These are phyloP conservation scores for Peromyscus maniculatus DNA, from an alignment of 2,113 vertebrate genomes.

Conservation along the genomic window DNA sequence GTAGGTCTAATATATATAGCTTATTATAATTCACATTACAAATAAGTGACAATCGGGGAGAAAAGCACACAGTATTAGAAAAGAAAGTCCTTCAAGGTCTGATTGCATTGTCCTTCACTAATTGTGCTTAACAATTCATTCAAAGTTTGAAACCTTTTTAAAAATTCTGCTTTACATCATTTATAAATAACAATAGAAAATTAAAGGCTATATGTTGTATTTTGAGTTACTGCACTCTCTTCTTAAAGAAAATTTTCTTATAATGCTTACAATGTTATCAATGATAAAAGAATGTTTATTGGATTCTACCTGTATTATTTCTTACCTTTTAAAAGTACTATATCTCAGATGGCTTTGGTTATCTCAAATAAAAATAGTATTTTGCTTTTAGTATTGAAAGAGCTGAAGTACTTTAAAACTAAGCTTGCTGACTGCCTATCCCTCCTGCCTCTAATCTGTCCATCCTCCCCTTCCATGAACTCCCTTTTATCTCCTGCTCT, in stretches of 20 bases:
- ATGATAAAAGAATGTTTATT: constrained; percentile 17
- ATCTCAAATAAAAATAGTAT: neutral
- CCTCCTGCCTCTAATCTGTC: neutral
- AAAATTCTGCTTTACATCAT: constrained; percentile 52
- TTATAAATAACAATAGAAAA: constrained; percentile 81
- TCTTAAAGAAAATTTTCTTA: constrained; percentile 64
- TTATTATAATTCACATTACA: constrained; percentile 65
- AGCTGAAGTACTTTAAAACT: neutral
- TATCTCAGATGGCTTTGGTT: neutral
- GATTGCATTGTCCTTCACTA: constrained; percentile 81
- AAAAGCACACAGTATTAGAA: constrained; percentile 61
- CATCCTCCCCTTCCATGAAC: neutral
- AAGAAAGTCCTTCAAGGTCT: constrained; percentile 78
- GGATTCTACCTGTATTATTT: neutral
- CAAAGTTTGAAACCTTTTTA: constrained; percentile 63
- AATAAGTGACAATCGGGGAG: constrained; percentile 68
- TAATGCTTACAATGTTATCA: constrained; percentile 15
- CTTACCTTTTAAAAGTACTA: neutral
- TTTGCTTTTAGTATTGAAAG: constrained; percentile 13
- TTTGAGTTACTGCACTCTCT: constrained; percentile 52
- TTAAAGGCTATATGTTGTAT: constrained; percentile 43
- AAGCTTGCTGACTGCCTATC: neutral
- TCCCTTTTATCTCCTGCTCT: neutral
- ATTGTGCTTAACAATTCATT: constrained; percentile 78
- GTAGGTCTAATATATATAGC: neutral